Evolutionary conservation across 2,888 invertebrate genomes (phyloP).

Genomic region (Temnothorax ravouxi): DNA sequence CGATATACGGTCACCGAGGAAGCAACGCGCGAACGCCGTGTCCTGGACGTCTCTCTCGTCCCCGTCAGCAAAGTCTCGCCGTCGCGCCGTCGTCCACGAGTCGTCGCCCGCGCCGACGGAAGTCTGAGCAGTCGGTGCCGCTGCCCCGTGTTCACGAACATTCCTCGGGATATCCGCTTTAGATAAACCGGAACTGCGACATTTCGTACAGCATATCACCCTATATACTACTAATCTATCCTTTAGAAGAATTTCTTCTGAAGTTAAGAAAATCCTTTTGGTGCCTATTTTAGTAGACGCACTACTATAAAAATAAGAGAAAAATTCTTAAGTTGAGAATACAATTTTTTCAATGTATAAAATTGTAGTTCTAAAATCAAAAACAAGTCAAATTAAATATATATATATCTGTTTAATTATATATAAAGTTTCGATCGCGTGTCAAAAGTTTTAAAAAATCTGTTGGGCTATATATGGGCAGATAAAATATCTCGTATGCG

Average conservation of each 20-base stretch:
- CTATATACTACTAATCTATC: too few species aligned
- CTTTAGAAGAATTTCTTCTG: too few species aligned
- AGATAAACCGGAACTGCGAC: too few species aligned
- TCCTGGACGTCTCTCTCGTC: constrained; percentile 69
- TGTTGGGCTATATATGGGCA: constrained; percentile 45
- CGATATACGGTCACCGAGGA: constrained; percentile 71
- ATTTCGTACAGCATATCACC: too few species aligned
- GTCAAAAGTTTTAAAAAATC: constrained; percentile 45
- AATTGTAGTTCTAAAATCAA: too few species aligned
- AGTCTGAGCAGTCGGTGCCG: neutral
- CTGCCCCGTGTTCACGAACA: neutral
- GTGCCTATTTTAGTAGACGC: too few species aligned
- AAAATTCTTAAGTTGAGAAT: too few species aligned
- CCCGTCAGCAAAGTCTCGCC: constrained; percentile 60
- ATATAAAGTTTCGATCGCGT: neutral
- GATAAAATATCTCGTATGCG: neutral
- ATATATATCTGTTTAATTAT: too few species aligned
- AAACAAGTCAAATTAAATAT: too few species aligned
- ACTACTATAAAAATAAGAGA: too few species aligned
- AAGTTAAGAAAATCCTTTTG: too few species aligned
- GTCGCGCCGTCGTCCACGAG: constrained; percentile 42
- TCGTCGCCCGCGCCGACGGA: constrained; percentile 60
- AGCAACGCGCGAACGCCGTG: constrained; percentile 70
- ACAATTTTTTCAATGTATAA: too few species aligned
- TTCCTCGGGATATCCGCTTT: neutral